phyloP scores from a whole-genome alignment of 2,797 vertebrate genomes.

The Myotis planiceps region DNA sequence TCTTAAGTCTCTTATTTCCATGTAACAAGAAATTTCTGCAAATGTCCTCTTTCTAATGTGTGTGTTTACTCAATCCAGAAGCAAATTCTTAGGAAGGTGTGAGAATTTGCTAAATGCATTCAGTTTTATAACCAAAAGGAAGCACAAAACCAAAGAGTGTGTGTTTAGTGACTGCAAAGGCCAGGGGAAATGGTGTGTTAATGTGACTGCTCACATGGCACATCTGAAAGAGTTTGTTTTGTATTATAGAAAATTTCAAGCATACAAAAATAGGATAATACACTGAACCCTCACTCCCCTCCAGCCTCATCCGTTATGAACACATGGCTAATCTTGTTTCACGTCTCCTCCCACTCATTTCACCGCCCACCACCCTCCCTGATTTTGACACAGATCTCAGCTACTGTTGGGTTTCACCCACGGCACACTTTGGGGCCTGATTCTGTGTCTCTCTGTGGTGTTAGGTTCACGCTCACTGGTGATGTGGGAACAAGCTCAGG shows the following conservation, averaged over 20 bases:
- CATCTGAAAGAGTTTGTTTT: background rate
- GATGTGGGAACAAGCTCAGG: background rate
- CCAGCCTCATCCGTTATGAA: background rate
- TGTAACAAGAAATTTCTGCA: background rate
- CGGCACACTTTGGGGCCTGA: background rate
- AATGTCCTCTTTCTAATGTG: background rate
- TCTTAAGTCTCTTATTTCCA: constrained; percentile 26
- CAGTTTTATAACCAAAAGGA: constrained; percentile 12
- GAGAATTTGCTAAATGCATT: constrained; percentile 19
- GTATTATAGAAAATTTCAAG: background rate
- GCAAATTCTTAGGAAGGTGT: constrained; percentile 47
- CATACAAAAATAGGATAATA: background rate
- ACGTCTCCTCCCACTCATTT: background rate
- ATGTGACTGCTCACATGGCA: background rate
- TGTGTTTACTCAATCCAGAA: constrained; percentile 14
- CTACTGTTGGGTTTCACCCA: background rate
- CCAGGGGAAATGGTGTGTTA: background rate
- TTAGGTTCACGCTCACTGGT: background rate
- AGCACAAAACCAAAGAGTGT: constrained; percentile 4
- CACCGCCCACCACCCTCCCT: background rate
- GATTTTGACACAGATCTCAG: background rate
- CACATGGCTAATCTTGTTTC: background rate
- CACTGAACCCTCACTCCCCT: background rate
- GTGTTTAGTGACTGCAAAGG: background rate
- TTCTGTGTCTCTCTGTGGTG: background rate